A percentile compares a stretch with the other conserved stretches of the same genome.
Evolutionary conservation across 2,797 vertebrate species (phyloP).

Genomic region (Megalops cyprinoides): DNA sequence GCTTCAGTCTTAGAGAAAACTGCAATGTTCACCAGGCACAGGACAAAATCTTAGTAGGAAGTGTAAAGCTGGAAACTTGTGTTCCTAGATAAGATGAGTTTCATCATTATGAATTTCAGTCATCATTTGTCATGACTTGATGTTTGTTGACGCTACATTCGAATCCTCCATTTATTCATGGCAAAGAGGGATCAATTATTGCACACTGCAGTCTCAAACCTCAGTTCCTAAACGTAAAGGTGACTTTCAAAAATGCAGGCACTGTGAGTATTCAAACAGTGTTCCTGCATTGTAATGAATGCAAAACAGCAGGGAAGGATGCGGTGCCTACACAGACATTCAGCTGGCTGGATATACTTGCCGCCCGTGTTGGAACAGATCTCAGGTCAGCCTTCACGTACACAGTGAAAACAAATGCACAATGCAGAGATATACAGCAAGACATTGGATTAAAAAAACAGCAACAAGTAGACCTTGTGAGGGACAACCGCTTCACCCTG

Average conservation of each 20-base stretch:
- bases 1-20: neutral
- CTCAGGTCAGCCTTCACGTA: conserved; percentile 54
- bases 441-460: neutral
- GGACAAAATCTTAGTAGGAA: too few species aligned
- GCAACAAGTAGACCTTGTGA: too few species aligned
- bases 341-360: conserved; percentile 67
- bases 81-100: too few species aligned
- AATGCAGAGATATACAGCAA: neutral
- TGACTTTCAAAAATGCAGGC: conserved; percentile 77
- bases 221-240: conserved; percentile 74
- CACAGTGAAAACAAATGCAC: neutral
- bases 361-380: conserved; percentile 53
- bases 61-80: too few species aligned
- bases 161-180: neutral
- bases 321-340: conserved; percentile 66
- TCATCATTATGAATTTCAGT: neutral
- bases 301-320: conserved; percentile 72
- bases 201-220: conserved; percentile 40
- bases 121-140: neutral
- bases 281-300: conserved; percentile 80
- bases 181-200: neutral
- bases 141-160: neutral
- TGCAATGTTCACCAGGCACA: too few species aligned
- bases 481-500: too few species aligned
- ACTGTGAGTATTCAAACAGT: conserved; percentile 53